Evolutionary conservation across 2,888 invertebrate species (phyloP), one percentile per base, ranked within the genome.

Genomic region (Eurytoma adleriae): DNA sequence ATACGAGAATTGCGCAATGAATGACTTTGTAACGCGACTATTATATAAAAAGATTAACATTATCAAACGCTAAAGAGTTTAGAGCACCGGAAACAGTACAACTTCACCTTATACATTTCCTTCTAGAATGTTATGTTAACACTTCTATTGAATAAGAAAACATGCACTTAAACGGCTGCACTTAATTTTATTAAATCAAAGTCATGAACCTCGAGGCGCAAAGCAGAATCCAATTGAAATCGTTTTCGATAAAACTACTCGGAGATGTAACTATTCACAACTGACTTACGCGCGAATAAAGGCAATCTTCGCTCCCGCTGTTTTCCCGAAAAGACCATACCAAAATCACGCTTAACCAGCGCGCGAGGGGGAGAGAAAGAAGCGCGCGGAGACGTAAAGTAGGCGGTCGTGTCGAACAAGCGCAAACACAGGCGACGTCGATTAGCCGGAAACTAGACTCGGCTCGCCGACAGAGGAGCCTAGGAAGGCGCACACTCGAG

Each of bases 91-190:
- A 40, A 57, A 48, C 62, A 24, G 59, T 13, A 18, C 59, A 40
- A 48, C 57, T 3, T 27, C 12, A 57, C 56, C 18, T 70, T 30
- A 40, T 7, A 54, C 24, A 24, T 24, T 24, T 24, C 3, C 13
- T 54, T 48, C 59, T 7, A 14, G 20, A 48, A 59, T 48, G 18
- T 40, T 7, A 20, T 13, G n/a, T 30, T 48, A 27, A 59, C 57
- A 57, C 13, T 59, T 18, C 13, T 13, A 30, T 48, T 70, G 30
- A 70, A 57, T 2, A 20, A 18, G 27, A 72, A 72, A 72, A 4
- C 40, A 20, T 24, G 73, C 73, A 74, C 64, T 75, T 75, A 0
- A 40, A 59, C 59, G 75, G 75, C 67, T 75, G 67, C 67, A 67
- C 54, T 67, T 75, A 75, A 75, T 57, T 48, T 50, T 67, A 57